Conservation (phyloP, 2,797 vertebrate species). For the Cossypha niveicapilla region DNA sequence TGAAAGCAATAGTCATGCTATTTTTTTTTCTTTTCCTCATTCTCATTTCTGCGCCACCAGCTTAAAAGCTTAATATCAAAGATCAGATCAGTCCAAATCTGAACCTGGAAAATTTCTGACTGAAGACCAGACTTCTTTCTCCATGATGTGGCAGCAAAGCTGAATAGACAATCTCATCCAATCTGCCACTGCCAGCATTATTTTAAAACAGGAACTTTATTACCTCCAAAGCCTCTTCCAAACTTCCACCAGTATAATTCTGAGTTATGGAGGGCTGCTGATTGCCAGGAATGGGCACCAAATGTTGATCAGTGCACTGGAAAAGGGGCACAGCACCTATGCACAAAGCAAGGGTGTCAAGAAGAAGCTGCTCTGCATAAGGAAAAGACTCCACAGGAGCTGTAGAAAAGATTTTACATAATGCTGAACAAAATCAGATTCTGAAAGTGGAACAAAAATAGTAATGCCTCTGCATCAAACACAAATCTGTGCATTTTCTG, state of each 20-base stretch:
- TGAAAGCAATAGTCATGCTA: neutral
- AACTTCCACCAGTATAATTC: neutral
- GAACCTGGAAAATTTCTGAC: neutral
- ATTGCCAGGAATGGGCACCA: neutral
- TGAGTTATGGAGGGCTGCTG: neutral
- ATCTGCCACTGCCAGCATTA: neutral
- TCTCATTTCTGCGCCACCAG: neutral
- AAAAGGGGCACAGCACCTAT: neutral
- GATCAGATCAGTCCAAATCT: neutral
- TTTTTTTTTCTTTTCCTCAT: neutral
- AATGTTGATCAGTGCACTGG: neutral
- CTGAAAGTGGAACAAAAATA: neutral
- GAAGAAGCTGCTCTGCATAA: neutral
- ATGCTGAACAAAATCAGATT: neutral
- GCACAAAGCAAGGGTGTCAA: neutral
- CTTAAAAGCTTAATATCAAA: neutral
- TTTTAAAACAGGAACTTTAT: neutral
- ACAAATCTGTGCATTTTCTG: neutral
- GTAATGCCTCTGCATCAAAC: neutral
- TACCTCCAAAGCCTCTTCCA: neutral
- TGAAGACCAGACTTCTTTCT: neutral
- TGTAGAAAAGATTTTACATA: neutral
- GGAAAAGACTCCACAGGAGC: neutral
- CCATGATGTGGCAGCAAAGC: neutral
- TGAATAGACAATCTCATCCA: neutral